These are phyloP conservation scores for Psilopogon haemacephalus DNA, from an alignment of 2,113 vertebrate genomes.

Conservation along the genomic window DNA sequence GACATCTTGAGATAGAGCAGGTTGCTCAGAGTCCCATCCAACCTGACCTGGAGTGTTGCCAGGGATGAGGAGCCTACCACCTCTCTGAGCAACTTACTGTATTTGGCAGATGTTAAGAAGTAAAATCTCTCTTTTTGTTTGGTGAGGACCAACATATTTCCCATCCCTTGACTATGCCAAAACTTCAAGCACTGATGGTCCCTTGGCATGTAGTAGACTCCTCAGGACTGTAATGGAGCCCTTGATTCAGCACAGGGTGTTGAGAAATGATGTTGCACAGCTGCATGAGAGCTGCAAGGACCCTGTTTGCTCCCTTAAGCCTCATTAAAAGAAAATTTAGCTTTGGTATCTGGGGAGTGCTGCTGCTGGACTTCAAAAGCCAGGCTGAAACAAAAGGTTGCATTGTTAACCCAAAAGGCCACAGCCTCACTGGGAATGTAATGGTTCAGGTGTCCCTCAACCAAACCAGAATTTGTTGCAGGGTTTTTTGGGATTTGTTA, in stretches of 20 bases:
- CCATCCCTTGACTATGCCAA: background rate
- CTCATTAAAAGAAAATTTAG: background rate
- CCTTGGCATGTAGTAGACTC: rapidly evolving
- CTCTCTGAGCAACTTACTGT: background rate
- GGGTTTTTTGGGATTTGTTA: background rate
- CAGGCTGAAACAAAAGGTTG: background rate
- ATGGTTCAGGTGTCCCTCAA: background rate
- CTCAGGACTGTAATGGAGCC: rapidly evolving
- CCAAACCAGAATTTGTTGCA: background rate
- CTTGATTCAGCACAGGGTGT: background rate
- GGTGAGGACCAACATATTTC: background rate
- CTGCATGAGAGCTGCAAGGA: background rate
- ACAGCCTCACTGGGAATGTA: rapidly evolving
- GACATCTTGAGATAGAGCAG: background rate
- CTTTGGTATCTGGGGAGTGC: background rate
- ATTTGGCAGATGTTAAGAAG: background rate
- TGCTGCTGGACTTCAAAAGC: background rate
- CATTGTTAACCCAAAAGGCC: background rate
- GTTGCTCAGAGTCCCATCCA: background rate
- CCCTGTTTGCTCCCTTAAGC: background rate
- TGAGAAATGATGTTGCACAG: background rate
- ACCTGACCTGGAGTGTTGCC: background rate
- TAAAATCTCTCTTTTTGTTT: background rate
- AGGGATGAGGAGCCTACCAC: background rate
- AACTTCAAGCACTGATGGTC: rapidly evolving